Conservation (phyloP, 2,888 invertebrate genomes). For the Podabrus alpinus region DNA sequence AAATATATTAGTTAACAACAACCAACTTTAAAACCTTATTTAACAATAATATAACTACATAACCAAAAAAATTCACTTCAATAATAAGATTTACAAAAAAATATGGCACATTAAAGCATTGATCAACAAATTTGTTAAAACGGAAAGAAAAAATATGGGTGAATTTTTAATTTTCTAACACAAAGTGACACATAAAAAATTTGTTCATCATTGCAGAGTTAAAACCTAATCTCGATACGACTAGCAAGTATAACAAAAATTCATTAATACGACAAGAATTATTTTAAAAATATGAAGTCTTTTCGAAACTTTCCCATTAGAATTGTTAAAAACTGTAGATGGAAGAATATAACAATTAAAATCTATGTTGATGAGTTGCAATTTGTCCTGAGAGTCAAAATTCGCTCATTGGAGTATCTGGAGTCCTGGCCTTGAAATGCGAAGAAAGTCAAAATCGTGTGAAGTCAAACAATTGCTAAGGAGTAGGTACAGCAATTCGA, state of each 20-base stretch:
- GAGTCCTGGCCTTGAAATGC: no score
- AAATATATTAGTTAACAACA: slow-evolving; percentile 4
- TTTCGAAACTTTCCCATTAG: background rate
- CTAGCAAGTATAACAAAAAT: background rate
- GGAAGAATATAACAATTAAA: background rate
- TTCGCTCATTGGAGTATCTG: background rate
- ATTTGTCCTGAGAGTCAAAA: background rate
- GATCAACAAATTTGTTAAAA: background rate
- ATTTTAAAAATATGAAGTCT: background rate
- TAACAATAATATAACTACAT: background rate
- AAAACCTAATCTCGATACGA: background rate
- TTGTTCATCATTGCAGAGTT: background rate
- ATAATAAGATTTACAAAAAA: background rate
- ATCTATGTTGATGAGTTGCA: background rate
- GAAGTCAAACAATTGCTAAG: background rate
- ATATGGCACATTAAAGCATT: background rate
- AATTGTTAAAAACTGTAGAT: background rate
- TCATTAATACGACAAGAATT: background rate
- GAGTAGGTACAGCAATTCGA: background rate
- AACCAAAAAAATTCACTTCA: background rate
- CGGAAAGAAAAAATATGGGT: background rate
- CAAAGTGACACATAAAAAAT: background rate
- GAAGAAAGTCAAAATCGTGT: no score
- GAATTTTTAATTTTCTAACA: background rate
- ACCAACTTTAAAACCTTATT: slow-evolving; percentile 3